Base-by-base conservation (phyloP, 2,113 vertebrate genomes). In the Paracyprichromis sp. region DNA sequence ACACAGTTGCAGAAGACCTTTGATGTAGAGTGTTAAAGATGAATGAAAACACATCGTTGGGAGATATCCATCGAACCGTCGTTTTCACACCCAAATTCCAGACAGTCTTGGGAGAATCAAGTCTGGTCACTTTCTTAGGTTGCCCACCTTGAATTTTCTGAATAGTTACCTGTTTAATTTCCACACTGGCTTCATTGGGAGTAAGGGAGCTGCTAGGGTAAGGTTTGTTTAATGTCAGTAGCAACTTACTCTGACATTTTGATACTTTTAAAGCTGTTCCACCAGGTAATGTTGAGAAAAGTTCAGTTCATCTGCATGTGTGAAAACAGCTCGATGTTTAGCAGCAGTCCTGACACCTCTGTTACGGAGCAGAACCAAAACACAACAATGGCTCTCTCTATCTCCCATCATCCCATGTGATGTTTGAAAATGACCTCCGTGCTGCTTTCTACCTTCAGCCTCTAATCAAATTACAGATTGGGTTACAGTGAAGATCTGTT, bases 371-470 rank as follows among this genome's bases (percentile, higher is more conserved):
- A 45, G 34, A 71, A 63, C 38, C 17, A 59, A 36, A 9, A 9
- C 53, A 8, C 50, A 73, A 92, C 88, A 95, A 84, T 92, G 91
- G 26, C 71, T 24, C 26, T 81, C 91, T 90, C 36, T 92, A 85
- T 92, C 82, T 79, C 19, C n/a, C 19, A 76, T 40, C 16, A 19
- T 45, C 73, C 83, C 95, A 93, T 91, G 93, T 93, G 92, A 94
- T 87, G 73, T 84, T 73, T 69, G n/a, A 88, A 95, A 96, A 96
- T 94, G 83, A 95, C 92, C 80, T 87, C 63, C 92, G 8, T 93
- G 93, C 92, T 88, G 93, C 89, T 78, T 79, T 83, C 88, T 82
- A 59, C 86, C 82, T 86, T 88, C 40, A 40, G 54, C 79, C 16
- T 78, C 92, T 91, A 85, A 95, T 95, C 85, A 61, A 86, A 91